Percentiles rank a stretch among this genome's conserved stretches.
Conservation (phyloP, 1,140 invertebrate species). For the Saxidomus purpurata region DNA sequence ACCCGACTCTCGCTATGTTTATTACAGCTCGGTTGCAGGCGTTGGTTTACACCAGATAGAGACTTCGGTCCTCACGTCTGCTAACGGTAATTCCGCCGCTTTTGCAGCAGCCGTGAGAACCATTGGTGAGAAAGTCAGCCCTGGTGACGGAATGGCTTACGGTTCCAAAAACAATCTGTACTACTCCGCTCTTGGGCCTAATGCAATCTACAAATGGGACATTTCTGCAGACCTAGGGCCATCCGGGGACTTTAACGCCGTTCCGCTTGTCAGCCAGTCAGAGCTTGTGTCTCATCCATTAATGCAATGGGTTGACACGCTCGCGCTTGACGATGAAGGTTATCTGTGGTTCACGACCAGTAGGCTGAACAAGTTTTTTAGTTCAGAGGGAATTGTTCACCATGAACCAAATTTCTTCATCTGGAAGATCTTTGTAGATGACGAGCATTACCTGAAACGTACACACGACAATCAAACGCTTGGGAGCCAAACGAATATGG, state of each 20-base stretch:
- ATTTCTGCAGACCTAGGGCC: not conserved
- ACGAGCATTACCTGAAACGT: conserved; percentile 32
- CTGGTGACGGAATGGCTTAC: conserved; percentile 62
- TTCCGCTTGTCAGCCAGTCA: not conserved
- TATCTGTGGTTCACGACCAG: conserved; percentile 67
- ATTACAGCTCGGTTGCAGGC: conserved; percentile 67
- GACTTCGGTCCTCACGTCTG: conserved; percentile 64
- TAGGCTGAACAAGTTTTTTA: conserved; percentile 56
- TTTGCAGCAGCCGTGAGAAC: conserved; percentile 57
- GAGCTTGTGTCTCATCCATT: conserved; percentile 25
- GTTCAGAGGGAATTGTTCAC: conserved; percentile 30
- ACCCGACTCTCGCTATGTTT: conserved; percentile 68
- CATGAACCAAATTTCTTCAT: conserved; percentile 58
- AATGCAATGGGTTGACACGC: conserved; percentile 65
- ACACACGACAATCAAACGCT: not conserved
- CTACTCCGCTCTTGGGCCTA: conserved; percentile 52
- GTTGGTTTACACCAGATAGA: conserved; percentile 68
- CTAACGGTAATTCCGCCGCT: not conserved
- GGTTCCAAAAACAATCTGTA: conserved; percentile 53
- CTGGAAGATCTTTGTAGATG: conserved; percentile 54
- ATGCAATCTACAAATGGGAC: conserved; percentile 53
- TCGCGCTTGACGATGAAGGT: conserved; percentile 57
- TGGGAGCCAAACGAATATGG: not conserved
- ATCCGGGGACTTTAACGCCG: conserved; percentile 11
- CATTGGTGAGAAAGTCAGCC: conserved; percentile 63